Evolutionary conservation across 2,888 invertebrate genomes (phyloP), one percentile per base, ranked within the genome.

Genomic region (Lordiphosa fenestrarum): DNA sequence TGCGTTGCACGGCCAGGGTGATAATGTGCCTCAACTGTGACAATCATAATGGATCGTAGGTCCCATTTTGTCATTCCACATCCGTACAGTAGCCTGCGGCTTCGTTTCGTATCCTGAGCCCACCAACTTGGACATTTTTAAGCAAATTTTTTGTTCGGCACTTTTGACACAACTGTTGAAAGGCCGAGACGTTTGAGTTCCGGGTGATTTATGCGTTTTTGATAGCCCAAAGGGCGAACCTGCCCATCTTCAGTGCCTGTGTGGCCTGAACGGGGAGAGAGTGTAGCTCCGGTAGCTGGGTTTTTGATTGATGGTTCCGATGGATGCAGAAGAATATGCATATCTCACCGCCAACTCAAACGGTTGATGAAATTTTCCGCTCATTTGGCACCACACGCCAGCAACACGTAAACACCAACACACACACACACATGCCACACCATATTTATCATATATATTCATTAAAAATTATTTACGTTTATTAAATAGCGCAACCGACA

Each of bases 91-190:
- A 84, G 84, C 75, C 66, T 71, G 75, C 78, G 78, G 74, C 75
- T 71, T 67, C 73, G 61, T 56, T 70, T 41, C 53, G 52, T 40
- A 44, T 49, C 36, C 50, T 40, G 35, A 60, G 84, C 71, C 85
- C 85, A 85, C 85, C 85, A 82, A 75, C 83, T 77, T 77, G 46
- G 84, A 81, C 71, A 86, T 83, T 85, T 78, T 83, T 77, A 83
- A 77, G 81, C 76, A 80, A 71, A 74, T 85, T 84, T 59, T 44
- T 44, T 36, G 49, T 52, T 38, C 74, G 75, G 78, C 71, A 46
- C 68, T 65, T 66, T 74, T 67, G 75, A 71, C 69, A 67, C 53
- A 70, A 46, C 83, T 82, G 84, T 80, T 84, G 84, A 82, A 82
- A 84, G 84, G 70, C 63, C 10, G 23, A 15, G 64, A 49, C 47